phyloP scores from a whole-genome alignment of 2,797 vertebrate species.

The Chloroceryle inda region DNA sequence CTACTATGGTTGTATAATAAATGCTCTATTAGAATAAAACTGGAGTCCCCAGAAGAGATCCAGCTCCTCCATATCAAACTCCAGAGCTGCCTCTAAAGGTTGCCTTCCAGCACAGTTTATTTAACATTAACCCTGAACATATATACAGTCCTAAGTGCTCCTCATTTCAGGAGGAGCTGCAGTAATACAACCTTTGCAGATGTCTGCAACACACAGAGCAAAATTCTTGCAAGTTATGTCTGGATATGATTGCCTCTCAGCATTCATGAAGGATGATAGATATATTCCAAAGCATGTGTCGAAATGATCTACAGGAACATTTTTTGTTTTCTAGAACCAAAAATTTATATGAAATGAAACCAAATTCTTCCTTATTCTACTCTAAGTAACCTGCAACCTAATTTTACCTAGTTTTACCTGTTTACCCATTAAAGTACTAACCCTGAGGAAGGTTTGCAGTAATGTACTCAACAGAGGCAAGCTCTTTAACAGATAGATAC shows the following conservation, averaged over 20 bases:
- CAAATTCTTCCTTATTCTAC: not conserved
- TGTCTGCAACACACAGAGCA: not conserved
- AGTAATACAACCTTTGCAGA: not conserved
- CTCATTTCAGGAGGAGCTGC: not conserved
- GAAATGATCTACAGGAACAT: not conserved
- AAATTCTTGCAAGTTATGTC: not conserved
- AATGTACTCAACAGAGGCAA: not conserved
- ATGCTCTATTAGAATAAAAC: not conserved
- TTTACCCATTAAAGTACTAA: not conserved
- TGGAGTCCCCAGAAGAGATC: not conserved
- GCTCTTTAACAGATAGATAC: not conserved
- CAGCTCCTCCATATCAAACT: not conserved
- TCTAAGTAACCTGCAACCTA: not conserved
- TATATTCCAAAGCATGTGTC: conserved; percentile 4
- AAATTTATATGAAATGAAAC: not conserved
- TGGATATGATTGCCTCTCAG: not conserved
- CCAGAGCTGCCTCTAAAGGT: not conserved
- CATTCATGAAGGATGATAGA: not conserved
- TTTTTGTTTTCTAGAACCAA: not conserved
- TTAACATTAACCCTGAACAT: conserved; percentile 7
- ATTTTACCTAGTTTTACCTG: not conserved
- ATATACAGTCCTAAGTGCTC: conserved; percentile 2
- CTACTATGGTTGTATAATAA: not conserved
- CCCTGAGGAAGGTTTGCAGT: not conserved
- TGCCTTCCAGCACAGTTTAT: conserved; percentile 20